phyloP scores from a whole-genome alignment of 2,113 vertebrate genomes.

The Atractosteus spatula region DNA sequence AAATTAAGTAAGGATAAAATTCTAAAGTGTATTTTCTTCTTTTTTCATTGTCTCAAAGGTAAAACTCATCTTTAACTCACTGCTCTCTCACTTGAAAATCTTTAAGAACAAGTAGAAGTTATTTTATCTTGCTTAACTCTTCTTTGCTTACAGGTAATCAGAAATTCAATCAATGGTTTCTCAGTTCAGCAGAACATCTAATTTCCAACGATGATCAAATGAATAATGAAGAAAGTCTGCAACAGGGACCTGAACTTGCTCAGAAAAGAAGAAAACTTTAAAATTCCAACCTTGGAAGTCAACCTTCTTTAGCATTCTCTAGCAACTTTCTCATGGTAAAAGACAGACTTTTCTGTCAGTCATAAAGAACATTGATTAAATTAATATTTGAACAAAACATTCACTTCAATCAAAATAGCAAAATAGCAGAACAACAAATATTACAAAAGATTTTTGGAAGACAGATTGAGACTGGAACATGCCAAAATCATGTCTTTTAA shows the following conservation, averaged over 20 bases:
- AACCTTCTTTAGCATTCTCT: too few relatives aligned
- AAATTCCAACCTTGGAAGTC: background rate
- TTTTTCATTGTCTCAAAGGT: background rate
- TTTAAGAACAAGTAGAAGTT: slow-evolving; percentile 2
- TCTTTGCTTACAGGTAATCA: background rate
- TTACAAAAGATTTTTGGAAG: too few relatives aligned
- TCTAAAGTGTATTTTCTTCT: background rate
- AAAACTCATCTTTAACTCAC: background rate
- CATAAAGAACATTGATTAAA: too few relatives aligned
- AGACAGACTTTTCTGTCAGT: too few relatives aligned
- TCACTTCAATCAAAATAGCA: too few relatives aligned
- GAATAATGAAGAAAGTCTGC: slow-evolving; percentile 8
- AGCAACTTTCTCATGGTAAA: too few relatives aligned
- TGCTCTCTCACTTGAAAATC: background rate
- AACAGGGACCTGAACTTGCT: background rate
- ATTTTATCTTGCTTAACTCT: background rate
- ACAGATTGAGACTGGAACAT: too few relatives aligned
- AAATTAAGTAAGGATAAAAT: too few relatives aligned
- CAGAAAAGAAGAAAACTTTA: background rate
- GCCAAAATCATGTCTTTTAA: too few relatives aligned
- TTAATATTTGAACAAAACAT: too few relatives aligned
- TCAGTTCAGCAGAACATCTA: slow-evolving; percentile 6
- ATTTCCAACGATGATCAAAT: background rate
- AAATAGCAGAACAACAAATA: too few relatives aligned
- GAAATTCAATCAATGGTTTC: slow-evolving; percentile 9